Base-by-base conservation (phyloP, 64 coral and sea anemone species). In the Stichodactyla helianthus region DNA sequence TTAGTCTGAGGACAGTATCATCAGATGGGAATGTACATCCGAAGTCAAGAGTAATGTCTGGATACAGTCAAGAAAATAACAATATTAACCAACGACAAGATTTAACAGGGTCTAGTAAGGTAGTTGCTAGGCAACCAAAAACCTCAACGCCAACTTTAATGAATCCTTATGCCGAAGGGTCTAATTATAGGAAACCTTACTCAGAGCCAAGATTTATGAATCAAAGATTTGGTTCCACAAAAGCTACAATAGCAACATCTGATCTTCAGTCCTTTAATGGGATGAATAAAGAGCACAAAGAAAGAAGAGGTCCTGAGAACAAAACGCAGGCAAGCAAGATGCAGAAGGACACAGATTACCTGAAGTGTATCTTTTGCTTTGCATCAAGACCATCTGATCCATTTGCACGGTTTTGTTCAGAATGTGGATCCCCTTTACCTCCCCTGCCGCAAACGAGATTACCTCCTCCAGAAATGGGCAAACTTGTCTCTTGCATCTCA, bases 311-410 rank as follows among this genome's bases (percentile, higher is more conserved):
- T 16, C 94, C 88, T 54, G 79, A 87, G 54, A 97, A 90, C 60
- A 90, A 79, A 58, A 83, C 85, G 20, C 94, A 97, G 25, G 57
- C 67, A 17, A 93, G 64, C 27, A 92, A 86, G 15, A 77, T 83
- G 67, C 94, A 96, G 51, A 91, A 97, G 26, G 91, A 97, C 16
- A 93, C 94, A 53, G 94, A 97, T 70, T 97, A 87, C 84, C 65
- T 97, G 53, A 95, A 94, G 60, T 99, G 97, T 89, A 93, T 99
- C 60, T 99, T 94, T 76, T 99, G 97, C 59, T 86, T 92, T 88
- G 97, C 93, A 71, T 85, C 97, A 17, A 87, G 97, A 64, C 93
- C 96, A 62, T 95, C 97, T 15, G 97, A 99, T 55, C 97, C 97
- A 55, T 99, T 88, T 92, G 93, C 90, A 65, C 86, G 88, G 28